Evolutionary conservation across 2,797 vertebrate species (phyloP).

Genomic region (Melanotaenia boesemani): DNA sequence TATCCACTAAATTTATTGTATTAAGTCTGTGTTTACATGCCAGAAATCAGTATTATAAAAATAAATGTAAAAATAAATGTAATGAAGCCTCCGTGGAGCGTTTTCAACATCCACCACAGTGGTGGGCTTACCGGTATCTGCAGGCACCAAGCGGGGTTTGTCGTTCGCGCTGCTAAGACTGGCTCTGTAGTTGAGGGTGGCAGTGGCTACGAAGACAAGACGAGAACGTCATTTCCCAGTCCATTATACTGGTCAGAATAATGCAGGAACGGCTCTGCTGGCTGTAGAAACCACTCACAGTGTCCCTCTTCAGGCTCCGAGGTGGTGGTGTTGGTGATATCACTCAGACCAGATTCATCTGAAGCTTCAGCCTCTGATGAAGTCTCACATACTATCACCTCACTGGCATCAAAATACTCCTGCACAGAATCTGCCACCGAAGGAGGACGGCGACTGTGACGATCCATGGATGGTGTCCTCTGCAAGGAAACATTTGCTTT

Average conservation of each 20-base stretch:
- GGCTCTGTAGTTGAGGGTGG: conserved; percentile 72
- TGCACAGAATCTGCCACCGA: conserved; percentile 90
- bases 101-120: neutral
- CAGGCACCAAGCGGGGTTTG: conserved; percentile 29
- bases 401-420: conserved; percentile 92
- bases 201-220: conserved; percentile 50
- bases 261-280: no score
- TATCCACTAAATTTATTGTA: no score
- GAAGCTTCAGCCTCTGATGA: conserved; percentile 90
- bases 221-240: neutral
- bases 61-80: no score
- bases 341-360: conserved; percentile 89
- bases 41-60: no score
- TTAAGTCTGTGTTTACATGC: no score
- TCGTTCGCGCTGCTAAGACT: conserved; percentile 68
- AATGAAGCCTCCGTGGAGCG: no score
- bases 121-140: conserved; percentile 64
- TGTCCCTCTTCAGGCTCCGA: conserved; percentile 86
- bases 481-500: conserved; percentile 4
- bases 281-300: conserved; percentile 49
- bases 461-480: conserved; percentile 67
- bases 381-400: conserved; percentile 88
- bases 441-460: conserved; percentile 80
- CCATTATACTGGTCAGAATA: neutral
- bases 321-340: conserved; percentile 88